A percentile compares a stretch with the other conserved stretches of the same genome.
These are phyloP conservation scores for Burhinus oedicnemus DNA, from an alignment of 2,113 vertebrate species.

Conservation along the genomic window DNA sequence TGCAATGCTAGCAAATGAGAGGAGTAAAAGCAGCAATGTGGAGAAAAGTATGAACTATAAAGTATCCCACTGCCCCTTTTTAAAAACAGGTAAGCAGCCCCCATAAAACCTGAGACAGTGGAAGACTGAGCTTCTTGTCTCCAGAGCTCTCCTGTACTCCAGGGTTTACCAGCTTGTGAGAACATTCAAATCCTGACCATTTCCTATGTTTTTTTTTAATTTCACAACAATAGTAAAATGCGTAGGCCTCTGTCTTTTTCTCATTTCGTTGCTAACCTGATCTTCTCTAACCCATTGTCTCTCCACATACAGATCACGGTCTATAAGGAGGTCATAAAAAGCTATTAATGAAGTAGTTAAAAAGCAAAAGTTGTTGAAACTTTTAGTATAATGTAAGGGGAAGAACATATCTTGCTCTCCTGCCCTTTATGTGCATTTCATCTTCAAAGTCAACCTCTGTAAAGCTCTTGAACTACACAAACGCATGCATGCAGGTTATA, in stretches of 20 bases:
- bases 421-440: neutral
- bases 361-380: neutral
- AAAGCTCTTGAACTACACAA: neutral
- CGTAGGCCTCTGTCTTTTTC: neutral
- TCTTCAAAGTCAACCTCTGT: neutral
- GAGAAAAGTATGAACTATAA: neutral
- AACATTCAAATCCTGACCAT: neutral
- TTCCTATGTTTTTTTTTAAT: neutral
- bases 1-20: neutral
- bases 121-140: neutral
- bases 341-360: neutral
- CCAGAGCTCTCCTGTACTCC: neutral
- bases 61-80: rapidly evolving
- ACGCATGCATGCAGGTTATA: neutral
- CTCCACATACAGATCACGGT: neutral
- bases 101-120: neutral
- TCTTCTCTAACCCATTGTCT: neutral
- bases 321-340: neutral
- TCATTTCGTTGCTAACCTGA: neutral
- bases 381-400: neutral
- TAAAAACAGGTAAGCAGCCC: neutral
- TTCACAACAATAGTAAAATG: neutral
- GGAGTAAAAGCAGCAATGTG: neutral
- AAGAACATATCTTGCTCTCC: neutral
- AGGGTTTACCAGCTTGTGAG: neutral